Evolutionary conservation across 2,113 vertebrate genomes (phyloP).

Genomic region (Ictidomys tridecemlineatus): DNA sequence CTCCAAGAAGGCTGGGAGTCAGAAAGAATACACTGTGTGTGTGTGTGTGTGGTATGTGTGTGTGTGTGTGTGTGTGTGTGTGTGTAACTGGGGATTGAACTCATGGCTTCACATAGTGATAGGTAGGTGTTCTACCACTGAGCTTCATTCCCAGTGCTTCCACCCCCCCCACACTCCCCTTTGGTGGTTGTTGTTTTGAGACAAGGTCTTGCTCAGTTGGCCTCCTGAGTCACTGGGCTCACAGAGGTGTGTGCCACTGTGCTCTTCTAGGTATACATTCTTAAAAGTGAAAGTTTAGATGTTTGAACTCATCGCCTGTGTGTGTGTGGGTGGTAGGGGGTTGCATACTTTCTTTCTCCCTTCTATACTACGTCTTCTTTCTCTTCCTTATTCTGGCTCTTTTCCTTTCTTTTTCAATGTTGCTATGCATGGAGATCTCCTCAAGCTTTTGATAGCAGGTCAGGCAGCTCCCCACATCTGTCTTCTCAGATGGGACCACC

Average conservation of each 20-base stretch:
- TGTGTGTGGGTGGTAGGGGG: neutral
- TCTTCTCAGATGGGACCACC: neutral
- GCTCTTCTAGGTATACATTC: too few species aligned
- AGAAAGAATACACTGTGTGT: neutral
- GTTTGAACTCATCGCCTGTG: neutral
- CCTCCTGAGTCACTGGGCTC: too few species aligned
- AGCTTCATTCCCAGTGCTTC: too few species aligned
- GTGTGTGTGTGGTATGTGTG: too few species aligned
- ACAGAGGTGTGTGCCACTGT: too few species aligned
- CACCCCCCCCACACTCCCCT: too few species aligned
- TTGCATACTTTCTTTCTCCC: neutral
- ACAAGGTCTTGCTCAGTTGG: too few species aligned
- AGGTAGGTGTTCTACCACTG: too few species aligned
- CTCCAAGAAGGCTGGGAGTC: neutral
- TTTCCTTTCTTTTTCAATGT: neutral
- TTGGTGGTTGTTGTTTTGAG: too few species aligned
- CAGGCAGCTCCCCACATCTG: neutral
- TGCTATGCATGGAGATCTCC: neutral
- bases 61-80: too few species aligned
- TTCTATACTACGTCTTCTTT: neutral
- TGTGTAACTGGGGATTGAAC: too few species aligned
- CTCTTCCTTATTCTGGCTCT: neutral
- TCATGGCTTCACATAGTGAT: too few species aligned
- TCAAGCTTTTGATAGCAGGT: neutral
- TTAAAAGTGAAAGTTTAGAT: neutral